Percentiles rank a stretch among this genome's conserved stretches.
Evolutionary conservation across 2,797 vertebrate species (phyloP).

Genomic region (Crenuchus spilurus): DNA sequence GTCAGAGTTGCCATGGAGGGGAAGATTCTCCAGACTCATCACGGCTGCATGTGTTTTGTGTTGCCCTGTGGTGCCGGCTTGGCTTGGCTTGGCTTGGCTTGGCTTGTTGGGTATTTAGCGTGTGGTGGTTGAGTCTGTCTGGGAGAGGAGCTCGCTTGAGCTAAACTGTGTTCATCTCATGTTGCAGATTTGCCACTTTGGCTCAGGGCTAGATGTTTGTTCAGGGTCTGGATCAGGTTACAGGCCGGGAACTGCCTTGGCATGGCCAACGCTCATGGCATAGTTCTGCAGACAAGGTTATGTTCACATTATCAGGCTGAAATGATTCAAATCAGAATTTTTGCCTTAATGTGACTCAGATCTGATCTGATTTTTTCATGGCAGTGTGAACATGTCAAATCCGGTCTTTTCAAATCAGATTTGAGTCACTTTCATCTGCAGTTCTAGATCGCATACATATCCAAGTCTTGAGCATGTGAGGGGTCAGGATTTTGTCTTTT

Average conservation of each 20-base stretch:
- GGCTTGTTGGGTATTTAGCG: slow-evolving; percentile 15
- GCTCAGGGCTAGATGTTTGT: slow-evolving; percentile 6
- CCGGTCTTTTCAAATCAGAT: too few species aligned
- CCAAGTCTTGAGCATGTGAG: too few species aligned
- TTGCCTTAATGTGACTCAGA: too few species aligned
- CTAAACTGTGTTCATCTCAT: not conserved
- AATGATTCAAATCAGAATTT: too few species aligned
- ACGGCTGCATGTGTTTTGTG: slow-evolving; percentile 17
- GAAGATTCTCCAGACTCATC: slow-evolving; percentile 55
- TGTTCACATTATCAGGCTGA: too few species aligned
- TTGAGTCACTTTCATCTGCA: too few species aligned
- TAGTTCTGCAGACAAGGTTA: not conserved
- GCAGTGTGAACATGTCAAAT: too few species aligned
- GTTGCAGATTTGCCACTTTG: not conserved
- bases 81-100: slow-evolving; percentile 23
- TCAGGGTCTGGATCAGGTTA: not conserved
- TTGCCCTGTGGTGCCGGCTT: slow-evolving; percentile 22
- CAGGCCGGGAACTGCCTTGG: not conserved
- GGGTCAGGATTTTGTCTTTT: too few species aligned
- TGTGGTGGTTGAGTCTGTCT: not conserved
- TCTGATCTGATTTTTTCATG: too few species aligned
- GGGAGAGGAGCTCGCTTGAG: slow-evolving; percentile 32
- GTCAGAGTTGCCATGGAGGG: slow-evolving; percentile 61
- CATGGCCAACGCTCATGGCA: not conserved
- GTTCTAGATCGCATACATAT: too few species aligned